These are phyloP conservation scores for Vulpes ferrilata DNA, from an alignment of 2,113 vertebrate genomes.

Conservation along the genomic window DNA sequence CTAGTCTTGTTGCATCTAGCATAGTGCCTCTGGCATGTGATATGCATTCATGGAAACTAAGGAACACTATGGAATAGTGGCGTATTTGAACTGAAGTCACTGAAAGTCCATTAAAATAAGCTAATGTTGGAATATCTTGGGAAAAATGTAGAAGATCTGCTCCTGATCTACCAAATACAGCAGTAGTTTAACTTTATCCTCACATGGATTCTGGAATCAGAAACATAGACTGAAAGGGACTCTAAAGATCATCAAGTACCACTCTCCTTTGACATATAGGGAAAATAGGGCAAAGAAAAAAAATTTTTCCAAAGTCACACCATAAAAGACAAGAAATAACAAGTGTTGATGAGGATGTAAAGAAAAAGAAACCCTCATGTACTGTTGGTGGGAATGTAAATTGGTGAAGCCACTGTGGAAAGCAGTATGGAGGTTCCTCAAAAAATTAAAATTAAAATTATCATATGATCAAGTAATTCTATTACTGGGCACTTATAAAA, in stretches of 20 bases:
- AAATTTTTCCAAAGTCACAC: neutral
- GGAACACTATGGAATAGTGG: neutral
- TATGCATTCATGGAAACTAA: neutral
- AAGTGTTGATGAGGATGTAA: neutral
- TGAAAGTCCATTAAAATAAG: neutral
- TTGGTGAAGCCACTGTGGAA: neutral
- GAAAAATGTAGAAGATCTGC: neutral
- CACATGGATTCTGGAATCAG: neutral
- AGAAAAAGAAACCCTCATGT: neutral
- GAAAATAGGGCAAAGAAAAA: neutral
- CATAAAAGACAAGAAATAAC: neutral
- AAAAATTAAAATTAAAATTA: neutral
- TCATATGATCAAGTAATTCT: neutral
- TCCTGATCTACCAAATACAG: neutral
- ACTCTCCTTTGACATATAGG: neutral
- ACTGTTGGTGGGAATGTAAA: neutral
- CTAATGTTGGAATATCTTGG: neutral
- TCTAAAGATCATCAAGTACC: neutral
- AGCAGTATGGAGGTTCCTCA: neutral
- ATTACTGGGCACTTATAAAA: neutral
- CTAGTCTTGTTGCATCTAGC: neutral
- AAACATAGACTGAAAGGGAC: neutral
- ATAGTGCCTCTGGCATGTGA: neutral
- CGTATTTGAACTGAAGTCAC: conserved; percentile 6
- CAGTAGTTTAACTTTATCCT: neutral